Evolutionary conservation across 2,113 vertebrate species (phyloP), one percentile per base, ranked within the genome.

Genomic region (Halcyon malimbica): DNA sequence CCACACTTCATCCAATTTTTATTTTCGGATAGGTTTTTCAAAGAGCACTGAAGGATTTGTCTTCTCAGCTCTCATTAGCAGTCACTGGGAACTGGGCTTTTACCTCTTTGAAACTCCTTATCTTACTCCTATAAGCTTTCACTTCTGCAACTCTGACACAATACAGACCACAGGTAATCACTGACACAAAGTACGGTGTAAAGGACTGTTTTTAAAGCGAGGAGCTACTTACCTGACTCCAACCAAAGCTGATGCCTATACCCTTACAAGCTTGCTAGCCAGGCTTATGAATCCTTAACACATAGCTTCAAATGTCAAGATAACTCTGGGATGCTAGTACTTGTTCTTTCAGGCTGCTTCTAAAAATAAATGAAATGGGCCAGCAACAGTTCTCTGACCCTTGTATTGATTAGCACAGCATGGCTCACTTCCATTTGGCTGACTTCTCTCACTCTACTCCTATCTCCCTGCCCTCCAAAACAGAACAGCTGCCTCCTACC

Each of bases 21-120:
- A 90, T 93, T 93, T 96, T 95, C 71, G 85, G 67, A 87, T 41
- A 63, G 64, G 59, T 93, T 92, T 95, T 93, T 78, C 88, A 78
- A 64, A 87, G 83, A 88, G 42, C 88, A 76, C 71, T 89, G 64
- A 71, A 71, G 93, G 92, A 96, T 95, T 89, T 90, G 68, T 42
- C 41, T 70, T 93, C 87, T 91, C 93, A 73, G 77, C 53, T 84
- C 42, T 81, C 90, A 71, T 86, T 84, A 90, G 24, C 71, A 91
- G 88, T 75, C 42, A 7, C 39, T 53, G 11, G 39, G 48, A 94
- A 84, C 19, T 35, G n/a, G 33, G 44, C 69, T 91, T 89, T 84
- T 71, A 97, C 79, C 77, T 95, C 67, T 73, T 37, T 91, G 65
- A 89, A 92, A 87, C 53, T 89, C 73, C 64, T 81, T 92, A 83